These are phyloP conservation scores for Enteromius argenteus DNA, from an alignment of 2,797 vertebrate genomes.

Conservation along the genomic window DNA sequence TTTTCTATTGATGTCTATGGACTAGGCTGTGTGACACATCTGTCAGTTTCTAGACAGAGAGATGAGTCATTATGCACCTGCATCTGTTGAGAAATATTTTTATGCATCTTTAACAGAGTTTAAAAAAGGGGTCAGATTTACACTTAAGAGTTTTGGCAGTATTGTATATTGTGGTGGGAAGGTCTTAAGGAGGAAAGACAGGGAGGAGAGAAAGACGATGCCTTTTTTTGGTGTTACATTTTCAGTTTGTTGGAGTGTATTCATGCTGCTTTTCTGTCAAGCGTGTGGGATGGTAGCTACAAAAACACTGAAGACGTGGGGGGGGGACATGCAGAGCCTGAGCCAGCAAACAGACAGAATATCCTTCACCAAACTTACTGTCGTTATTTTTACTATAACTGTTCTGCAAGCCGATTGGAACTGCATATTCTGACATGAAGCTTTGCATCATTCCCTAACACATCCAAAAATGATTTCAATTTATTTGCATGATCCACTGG, in stretches of 20 bases:
- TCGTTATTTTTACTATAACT: neutral
- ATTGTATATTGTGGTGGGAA: constrained; percentile 7
- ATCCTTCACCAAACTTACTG: neutral
- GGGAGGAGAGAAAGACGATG: neutral
- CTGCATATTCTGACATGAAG: neutral
- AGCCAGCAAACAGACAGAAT: constrained; percentile 11
- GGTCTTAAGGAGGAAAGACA: neutral
- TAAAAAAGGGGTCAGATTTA: neutral
- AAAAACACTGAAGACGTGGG: neutral
- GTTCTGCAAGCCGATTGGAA: neutral
- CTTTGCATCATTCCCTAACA: neutral
- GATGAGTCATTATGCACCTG: constrained; percentile 43
- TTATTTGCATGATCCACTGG: neutral
- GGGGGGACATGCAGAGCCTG: constrained; percentile 32
- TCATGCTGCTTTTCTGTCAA: constrained; percentile 19
- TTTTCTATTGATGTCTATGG: constrained; percentile 3
- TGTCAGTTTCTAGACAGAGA: constrained; percentile 31
- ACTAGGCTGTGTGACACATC: constrained; percentile 22
- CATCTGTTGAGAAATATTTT: neutral
- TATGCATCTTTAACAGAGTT: constrained; percentile 14
- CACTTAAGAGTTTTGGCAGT: neutral
- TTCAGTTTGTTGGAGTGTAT: constrained; percentile 31
- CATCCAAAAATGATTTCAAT: neutral
- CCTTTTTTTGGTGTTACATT: constrained; percentile 18
- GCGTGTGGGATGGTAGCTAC: constrained; percentile 50